Conservation (phyloP, 2,113 vertebrate species). For the Coracopsis vasa region DNA sequence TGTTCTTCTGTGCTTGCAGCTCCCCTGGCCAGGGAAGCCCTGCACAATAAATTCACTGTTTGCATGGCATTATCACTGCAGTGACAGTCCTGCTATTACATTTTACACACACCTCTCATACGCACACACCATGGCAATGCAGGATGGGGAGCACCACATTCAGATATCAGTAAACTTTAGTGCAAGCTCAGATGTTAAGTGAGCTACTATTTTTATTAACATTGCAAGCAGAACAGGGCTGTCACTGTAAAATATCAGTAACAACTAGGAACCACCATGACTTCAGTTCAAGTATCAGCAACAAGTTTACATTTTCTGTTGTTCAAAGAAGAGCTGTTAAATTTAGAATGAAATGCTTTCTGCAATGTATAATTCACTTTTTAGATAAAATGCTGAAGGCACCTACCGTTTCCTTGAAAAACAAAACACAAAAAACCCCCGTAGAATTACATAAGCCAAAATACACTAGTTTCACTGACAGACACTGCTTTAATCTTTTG, state of each 20-base stretch:
- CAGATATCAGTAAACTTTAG: not conserved
- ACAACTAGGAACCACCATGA: not conserved
- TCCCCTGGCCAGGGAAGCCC: not conserved
- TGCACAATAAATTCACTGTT: not conserved
- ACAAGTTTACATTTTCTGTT: not conserved
- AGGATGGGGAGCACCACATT: not conserved
- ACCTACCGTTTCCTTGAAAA: not conserved
- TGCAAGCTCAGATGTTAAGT: not conserved
- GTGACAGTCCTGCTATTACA: not conserved
- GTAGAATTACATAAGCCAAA: not conserved
- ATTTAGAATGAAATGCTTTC: slow-evolving; percentile 23
- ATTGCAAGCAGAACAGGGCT: not conserved
- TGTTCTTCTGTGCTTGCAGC: not conserved
- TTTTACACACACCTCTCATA: not conserved
- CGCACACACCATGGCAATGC: not conserved
- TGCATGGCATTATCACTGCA: not conserved
- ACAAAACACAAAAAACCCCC: not conserved
- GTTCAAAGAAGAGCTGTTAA: slow-evolving; percentile 45
- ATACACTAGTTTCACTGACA: not conserved
- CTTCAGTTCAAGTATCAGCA: not conserved
- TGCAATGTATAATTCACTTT: slow-evolving; percentile 27
- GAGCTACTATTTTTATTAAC: slow-evolving; percentile 27
- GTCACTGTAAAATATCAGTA: slow-evolving; percentile 42
- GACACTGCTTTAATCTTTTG: slow-evolving; percentile 12
- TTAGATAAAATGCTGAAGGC: slow-evolving; percentile 26